Evolutionary conservation across 1,140 invertebrate genomes (phyloP).

Genomic region (Pogonomyrmex californicus): DNA sequence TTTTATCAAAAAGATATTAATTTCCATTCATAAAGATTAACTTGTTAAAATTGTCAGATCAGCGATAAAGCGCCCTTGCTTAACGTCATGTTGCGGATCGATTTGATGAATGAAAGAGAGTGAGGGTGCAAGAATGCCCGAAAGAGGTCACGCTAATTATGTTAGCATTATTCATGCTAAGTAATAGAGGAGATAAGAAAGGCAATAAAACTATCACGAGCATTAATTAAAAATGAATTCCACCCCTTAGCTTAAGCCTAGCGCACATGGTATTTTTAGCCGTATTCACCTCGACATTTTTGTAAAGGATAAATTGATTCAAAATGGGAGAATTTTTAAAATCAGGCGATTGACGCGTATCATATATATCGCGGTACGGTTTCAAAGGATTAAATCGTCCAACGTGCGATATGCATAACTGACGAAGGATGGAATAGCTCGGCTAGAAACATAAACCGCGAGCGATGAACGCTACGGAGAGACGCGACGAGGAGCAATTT

Average conservation of each 20-base stretch:
- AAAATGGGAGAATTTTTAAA: background rate
- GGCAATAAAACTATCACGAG: conserved; percentile 33
- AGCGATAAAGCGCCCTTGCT: conserved; percentile 50
- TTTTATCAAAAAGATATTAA: conserved; percentile 32
- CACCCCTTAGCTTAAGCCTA: background rate
- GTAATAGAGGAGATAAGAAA: conserved; percentile 37
- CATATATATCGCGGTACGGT: background rate
- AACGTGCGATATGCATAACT: conserved; percentile 36
- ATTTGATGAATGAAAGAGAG: conserved; percentile 62
- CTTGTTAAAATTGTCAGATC: conserved; percentile 57
- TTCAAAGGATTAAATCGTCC: conserved; percentile 21
- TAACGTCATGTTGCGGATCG: conserved; percentile 50
- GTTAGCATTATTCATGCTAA: conserved; percentile 49
- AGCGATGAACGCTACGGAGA: conserved; percentile 23
- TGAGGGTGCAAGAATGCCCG: conserved; percentile 48
- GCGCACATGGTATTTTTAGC: background rate
- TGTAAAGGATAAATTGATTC: background rate
- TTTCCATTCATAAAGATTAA: conserved; percentile 32
- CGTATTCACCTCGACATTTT: background rate
- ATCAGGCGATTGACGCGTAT: background rate
- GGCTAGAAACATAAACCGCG: conserved; percentile 35
- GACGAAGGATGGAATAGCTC: conserved; percentile 24
- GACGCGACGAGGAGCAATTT: conserved; percentile 62
- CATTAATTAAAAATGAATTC: conserved; percentile 51
- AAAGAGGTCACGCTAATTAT: conserved; percentile 56